phyloP scores from a whole-genome alignment of 2,888 invertebrate species.

The Periphyllus acericola region DNA sequence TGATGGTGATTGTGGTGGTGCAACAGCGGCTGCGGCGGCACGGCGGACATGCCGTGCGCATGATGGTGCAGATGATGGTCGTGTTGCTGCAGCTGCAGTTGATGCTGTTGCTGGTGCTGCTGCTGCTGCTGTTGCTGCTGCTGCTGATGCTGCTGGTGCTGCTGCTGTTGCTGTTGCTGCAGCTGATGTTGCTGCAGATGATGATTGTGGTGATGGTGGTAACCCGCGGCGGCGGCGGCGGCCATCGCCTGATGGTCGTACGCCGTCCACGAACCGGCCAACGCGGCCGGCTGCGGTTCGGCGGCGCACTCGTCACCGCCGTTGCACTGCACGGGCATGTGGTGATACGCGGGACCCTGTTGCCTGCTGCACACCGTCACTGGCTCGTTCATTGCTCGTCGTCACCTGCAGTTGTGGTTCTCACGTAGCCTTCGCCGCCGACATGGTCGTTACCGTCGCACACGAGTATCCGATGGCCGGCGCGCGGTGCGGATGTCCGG shows the following conservation, averaged over 20 bases:
- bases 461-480: neutral
- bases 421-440: neutral
- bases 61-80: conserved; percentile 49
- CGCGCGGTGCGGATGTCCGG: neutral
- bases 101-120: conserved; percentile 17
- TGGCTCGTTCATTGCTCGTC: conserved; percentile 35
- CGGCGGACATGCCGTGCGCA: conserved; percentile 6
- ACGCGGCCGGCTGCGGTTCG: conserved; percentile 6
- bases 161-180: conserved; percentile 21
- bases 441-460: neutral
- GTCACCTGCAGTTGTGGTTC: neutral
- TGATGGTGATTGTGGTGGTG: conserved; percentile 45
- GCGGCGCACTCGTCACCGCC: conserved; percentile 32
- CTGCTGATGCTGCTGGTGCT: neutral
- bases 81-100: conserved; percentile 22
- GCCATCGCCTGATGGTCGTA: conserved; percentile 43
- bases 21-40: conserved; percentile 9
- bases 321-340: conserved; percentile 33
- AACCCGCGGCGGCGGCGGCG: conserved; percentile 33
- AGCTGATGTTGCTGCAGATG: conserved; percentile 27
- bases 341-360: conserved; percentile 36
- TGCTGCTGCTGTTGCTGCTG: conserved; percentile 1
- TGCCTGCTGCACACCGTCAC: conserved; percentile 47
- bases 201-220: conserved; percentile 42
- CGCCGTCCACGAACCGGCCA: conserved; percentile 42